These are phyloP conservation scores for Chondrosia reniformis DNA, from an alignment of 37 sponge, comb jelly and placozoan species.

Conservation along the genomic window DNA sequence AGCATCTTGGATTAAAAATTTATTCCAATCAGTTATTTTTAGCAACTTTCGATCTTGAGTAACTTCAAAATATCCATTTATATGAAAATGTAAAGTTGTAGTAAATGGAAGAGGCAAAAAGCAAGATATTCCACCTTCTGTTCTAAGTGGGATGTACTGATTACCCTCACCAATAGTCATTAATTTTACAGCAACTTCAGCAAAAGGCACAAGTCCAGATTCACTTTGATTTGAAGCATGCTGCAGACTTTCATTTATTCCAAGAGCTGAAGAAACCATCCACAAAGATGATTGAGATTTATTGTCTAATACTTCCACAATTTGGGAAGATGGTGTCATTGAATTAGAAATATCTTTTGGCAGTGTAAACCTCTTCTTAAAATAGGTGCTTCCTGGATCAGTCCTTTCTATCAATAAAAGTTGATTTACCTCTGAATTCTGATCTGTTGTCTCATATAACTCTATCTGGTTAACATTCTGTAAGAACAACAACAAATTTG, in stretches of 20 bases:
- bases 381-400: not conserved
- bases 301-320: not conserved
- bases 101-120: conserved; percentile 58
- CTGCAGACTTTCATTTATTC: not conserved
- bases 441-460: conserved; percentile 27
- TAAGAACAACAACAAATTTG: conserved; percentile 55
- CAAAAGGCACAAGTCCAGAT: conserved; percentile 35
- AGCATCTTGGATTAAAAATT: conserved; percentile 23
- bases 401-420: not conserved
- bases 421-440: not conserved
- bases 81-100: conserved; percentile 35
- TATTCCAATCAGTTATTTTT: conserved; percentile 48
- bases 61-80: conserved; percentile 56
- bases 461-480: conserved; percentile 48
- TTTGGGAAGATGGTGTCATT: not conserved
- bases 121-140: conserved; percentile 39
- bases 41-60: conserved; percentile 42
- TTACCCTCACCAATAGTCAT: not conserved
- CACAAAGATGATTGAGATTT: not conserved
- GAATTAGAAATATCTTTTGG: not conserved
- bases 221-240: not conserved
- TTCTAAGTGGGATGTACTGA: not conserved
- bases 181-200: conserved; percentile 37
- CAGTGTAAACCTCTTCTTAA: not conserved
- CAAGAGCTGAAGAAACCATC: conserved; percentile 13